Percentiles rank a stretch among this genome's conserved stretches.
Conservation (phyloP, 2,797 vertebrate species). For the Triplophysa bombifrons region DNA sequence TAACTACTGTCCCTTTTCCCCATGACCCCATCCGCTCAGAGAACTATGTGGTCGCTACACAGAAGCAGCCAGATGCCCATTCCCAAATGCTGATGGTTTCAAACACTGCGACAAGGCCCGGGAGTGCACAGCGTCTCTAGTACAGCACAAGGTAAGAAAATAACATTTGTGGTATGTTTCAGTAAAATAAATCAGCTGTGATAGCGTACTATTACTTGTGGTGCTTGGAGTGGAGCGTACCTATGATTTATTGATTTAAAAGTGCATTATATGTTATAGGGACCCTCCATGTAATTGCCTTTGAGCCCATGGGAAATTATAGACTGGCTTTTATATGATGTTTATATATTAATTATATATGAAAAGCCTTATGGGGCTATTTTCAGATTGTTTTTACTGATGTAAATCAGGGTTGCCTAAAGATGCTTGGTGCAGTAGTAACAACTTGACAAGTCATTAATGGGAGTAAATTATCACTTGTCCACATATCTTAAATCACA, state of each 20-base stretch:
- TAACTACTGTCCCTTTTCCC: slow-evolving; percentile 79
- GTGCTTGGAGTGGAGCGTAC: neutral
- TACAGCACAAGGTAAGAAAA: slow-evolving; percentile 62
- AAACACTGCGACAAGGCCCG: neutral
- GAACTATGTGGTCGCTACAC: slow-evolving; percentile 62
- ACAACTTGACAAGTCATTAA: neutral
- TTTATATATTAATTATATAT: slow-evolving; percentile 19
- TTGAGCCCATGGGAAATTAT: slow-evolving; percentile 34
- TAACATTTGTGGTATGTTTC: slow-evolving; percentile 34
- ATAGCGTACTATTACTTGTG: neutral
- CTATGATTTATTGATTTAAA: slow-evolving; percentile 15
- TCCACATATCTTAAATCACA: slow-evolving; percentile 8
- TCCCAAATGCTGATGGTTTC: slow-evolving; percentile 63
- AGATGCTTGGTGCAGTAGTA: slow-evolving; percentile 5
- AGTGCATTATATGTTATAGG: neutral
- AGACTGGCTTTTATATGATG: neutral
- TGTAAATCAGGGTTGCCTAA: neutral
- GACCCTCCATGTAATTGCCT: neutral
- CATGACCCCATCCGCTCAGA: slow-evolving; percentile 71
- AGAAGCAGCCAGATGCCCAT: slow-evolving; percentile 60
- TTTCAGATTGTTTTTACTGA: neutral
- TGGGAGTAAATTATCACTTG: neutral
- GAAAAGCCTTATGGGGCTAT: slow-evolving; percentile 9
- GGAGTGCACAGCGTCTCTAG: neutral
- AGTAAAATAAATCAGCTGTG: slow-evolving; percentile 5